Evolutionary conservation across 2,113 vertebrate species (phyloP).

Genomic region (Rhinopomastus cyanomelas): DNA sequence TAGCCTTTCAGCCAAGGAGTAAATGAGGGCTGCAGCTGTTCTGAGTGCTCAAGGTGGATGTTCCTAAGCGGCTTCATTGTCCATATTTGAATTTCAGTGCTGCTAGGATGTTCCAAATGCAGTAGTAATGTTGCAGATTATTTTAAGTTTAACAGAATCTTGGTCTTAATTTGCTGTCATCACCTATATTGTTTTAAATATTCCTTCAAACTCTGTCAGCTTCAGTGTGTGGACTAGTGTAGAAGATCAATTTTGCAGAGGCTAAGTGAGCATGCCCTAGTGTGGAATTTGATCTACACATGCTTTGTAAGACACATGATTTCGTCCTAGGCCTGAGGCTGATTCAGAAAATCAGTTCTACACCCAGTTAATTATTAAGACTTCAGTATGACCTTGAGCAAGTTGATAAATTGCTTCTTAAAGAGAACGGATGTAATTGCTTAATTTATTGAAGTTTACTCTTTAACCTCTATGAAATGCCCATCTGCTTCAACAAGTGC

Average conservation of each 20-base stretch:
- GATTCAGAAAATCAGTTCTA: background rate
- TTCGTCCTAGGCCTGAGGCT: background rate
- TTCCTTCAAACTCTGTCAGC: background rate
- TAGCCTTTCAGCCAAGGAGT: background rate
- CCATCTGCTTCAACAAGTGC: background rate
- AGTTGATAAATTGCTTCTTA: background rate
- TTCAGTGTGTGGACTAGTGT: background rate
- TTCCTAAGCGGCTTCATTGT: rapidly evolving
- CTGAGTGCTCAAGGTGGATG: background rate
- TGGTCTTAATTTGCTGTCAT: background rate
- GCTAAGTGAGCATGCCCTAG: background rate
- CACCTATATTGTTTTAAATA: background rate
- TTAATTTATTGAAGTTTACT: background rate
- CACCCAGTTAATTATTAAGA: background rate
- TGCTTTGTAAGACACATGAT: background rate
- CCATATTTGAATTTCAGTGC: background rate
- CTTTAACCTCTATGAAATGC: background rate
- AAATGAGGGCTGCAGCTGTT: background rate
- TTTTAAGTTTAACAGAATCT: background rate
- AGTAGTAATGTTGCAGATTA: background rate
- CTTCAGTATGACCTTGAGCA: background rate
- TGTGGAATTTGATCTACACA: background rate
- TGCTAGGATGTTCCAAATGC: background rate
- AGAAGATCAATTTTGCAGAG: background rate
- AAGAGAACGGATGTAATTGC: background rate